Conservation (phyloP, 2,113 vertebrate species). For the Diphyllodes magnificus region DNA sequence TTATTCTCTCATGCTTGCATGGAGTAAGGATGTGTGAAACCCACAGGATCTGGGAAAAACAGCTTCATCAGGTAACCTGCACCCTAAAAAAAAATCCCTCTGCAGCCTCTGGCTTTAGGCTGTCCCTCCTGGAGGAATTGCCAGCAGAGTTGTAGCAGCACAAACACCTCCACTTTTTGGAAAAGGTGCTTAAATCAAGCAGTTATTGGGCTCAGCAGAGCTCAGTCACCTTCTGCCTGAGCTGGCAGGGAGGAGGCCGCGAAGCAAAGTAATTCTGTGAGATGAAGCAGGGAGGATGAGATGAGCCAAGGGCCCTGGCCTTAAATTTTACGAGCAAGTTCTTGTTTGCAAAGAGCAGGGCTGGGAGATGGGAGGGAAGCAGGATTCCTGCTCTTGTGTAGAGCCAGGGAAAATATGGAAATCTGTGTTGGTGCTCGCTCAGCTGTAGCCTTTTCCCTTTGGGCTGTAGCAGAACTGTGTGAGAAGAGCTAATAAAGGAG, state of each 20-base stretch:
- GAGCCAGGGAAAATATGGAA: background rate
- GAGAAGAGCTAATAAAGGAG: background rate
- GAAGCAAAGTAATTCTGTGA: background rate
- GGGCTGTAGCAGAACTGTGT: background rate
- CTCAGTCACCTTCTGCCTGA: background rate
- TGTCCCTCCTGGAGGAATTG: background rate
- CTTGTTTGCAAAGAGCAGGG: background rate
- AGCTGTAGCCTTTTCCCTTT: background rate
- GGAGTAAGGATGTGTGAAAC: background rate
- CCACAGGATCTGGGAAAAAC: background rate
- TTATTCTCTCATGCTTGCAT: fast-evolving
- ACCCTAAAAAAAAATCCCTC: background rate
- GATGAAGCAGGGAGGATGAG: background rate
- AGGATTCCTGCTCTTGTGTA: background rate
- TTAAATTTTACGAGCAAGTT: background rate
- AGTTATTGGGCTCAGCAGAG: background rate
- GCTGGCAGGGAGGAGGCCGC: background rate
- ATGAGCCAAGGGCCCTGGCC: background rate
- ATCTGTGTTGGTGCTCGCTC: background rate
- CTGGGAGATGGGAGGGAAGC: background rate
- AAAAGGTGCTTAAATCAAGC: background rate
- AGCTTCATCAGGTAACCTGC: background rate
- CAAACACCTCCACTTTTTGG: background rate
- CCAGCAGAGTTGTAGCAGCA: background rate
- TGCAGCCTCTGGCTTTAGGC: background rate